Base-by-base conservation (phyloP, 2,797 vertebrate genomes). In the Astyanax mexicanus region DNA sequence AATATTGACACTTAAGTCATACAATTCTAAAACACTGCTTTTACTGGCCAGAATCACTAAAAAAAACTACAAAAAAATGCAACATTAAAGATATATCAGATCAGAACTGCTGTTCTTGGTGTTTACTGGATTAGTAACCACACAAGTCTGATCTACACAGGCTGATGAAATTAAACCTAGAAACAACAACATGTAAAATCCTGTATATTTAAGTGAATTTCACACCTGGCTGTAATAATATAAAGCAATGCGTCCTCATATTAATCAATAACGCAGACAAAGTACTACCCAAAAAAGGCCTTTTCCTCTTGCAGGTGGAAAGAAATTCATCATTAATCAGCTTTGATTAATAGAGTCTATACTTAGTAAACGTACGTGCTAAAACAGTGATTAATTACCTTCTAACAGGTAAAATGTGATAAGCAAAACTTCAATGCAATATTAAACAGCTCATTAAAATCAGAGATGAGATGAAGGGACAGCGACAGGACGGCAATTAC, bases 321-420 rank as follows among this genome's bases (percentile, higher is more conserved):
- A 70, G 32, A 69, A 5, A 1, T 37, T 40, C 49, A 29, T 5
- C 61, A 66, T 72, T 51, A 52, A 78, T 78, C 62, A 78, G 6
- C 32, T 12, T 6, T 38, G 75, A 72, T 35, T 21, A 70, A 77
- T 49, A 27, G 40, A 19, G 52, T 29, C 42, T 78, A n/a, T 35
- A 72, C 27, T 64, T 65, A 64, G 19, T 38, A 65, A 65, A 38
- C 51, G 44, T 58, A 58, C 40, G 69, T 11, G 11, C 69, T 57
- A 66, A 62, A 25, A 32, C 27, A 38, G 69, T 58, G 76, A 78
- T 47, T 47, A 57, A 74, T 55, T 21, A 40, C 9, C 61, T 64
- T 86, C 85, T 82, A 85, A 90, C 88, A 93, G 90, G 90, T 90
- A 70, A 51, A 61, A 68, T 84, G 88, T 88, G 83, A 90, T 88